A percentile compares a stretch with the other conserved stretches of the same genome.
These are phyloP conservation scores for Macheiramphus alcinus DNA, from an alignment of 2,113 vertebrate species.

Conservation along the genomic window DNA sequence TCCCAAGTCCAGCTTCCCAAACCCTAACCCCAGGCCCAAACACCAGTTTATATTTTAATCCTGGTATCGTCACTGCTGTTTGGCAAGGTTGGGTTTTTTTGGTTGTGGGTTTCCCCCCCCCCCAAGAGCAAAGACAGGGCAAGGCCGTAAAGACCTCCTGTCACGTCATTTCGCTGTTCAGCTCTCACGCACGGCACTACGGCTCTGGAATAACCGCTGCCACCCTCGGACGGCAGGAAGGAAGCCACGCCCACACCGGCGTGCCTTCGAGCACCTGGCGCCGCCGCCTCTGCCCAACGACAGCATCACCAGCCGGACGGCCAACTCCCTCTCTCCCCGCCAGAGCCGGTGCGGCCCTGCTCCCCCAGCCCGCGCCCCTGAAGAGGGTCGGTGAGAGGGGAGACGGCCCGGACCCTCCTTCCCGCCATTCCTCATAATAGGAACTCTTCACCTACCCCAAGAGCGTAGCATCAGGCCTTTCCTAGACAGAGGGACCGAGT, in stretches of 20 bases:
- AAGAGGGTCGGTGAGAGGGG: too few species aligned
- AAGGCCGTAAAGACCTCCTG: rapidly evolving
- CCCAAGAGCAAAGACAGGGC: not conserved
- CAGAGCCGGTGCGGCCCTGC: too few species aligned
- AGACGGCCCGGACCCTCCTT: rapidly evolving
- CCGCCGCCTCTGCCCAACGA: not conserved
- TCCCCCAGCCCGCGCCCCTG: too few species aligned
- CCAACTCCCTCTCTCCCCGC: too few species aligned
- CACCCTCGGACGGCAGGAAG: not conserved
- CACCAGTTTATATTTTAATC: rapidly evolving
- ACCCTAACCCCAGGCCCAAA: not conserved
- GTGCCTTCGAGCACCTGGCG: not conserved
- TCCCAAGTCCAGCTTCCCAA: not conserved
- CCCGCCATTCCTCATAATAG: not conserved
- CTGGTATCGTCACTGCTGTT: rapidly evolving
- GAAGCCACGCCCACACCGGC: rapidly evolving
- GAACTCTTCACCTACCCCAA: not conserved
- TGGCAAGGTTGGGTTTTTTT: not conserved
- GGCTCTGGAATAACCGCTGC: too few species aligned
- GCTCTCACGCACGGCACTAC: rapidly evolving
- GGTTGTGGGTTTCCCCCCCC: too few species aligned
- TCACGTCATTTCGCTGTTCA: rapidly evolving
- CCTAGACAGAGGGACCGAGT: not conserved
- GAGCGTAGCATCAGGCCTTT: not conserved
- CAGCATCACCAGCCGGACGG: too few species aligned